Evolutionary conservation across 2,113 vertebrate species (phyloP).

Genomic region (Campylomormyrus numenius): DNA sequence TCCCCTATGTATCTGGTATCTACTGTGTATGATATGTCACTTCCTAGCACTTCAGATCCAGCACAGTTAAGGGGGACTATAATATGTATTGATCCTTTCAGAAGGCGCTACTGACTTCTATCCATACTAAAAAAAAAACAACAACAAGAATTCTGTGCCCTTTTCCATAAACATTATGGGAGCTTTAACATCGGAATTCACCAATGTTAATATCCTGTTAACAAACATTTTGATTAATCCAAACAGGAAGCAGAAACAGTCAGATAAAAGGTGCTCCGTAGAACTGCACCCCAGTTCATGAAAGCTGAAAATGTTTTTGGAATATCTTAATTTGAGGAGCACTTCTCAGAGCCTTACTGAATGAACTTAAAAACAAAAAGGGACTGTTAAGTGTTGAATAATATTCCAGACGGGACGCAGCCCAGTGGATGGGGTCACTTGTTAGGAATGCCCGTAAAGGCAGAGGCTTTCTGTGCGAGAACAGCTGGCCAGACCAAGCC

Average conservation of each 20-base stretch:
- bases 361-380: not conserved
- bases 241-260: not conserved
- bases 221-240: not conserved
- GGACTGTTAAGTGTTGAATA: not conserved
- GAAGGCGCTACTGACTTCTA: not conserved
- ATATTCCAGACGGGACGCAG: conserved; percentile 7
- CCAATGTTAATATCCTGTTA: not conserved
- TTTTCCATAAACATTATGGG: not conserved
- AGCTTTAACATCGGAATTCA: not conserved
- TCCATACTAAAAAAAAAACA: not conserved
- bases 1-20: not conserved
- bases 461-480: conserved; percentile 44
- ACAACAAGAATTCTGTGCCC: not conserved
- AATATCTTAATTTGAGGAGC: not conserved
- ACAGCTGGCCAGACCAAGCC: conserved; percentile 50
- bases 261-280: not conserved
- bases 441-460: conserved; percentile 62
- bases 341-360: not conserved
- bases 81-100: not conserved
- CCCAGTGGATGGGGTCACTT: conserved; percentile 38
- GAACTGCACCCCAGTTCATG: not conserved
- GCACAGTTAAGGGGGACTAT: not conserved
- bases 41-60: not conserved
- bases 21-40: not conserved
- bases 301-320: not conserved